Evolutionary conservation across 2,797 vertebrate species (phyloP), one percentile per base, ranked within the genome.

Genomic region (Myiothlypis chrysogaster): DNA sequence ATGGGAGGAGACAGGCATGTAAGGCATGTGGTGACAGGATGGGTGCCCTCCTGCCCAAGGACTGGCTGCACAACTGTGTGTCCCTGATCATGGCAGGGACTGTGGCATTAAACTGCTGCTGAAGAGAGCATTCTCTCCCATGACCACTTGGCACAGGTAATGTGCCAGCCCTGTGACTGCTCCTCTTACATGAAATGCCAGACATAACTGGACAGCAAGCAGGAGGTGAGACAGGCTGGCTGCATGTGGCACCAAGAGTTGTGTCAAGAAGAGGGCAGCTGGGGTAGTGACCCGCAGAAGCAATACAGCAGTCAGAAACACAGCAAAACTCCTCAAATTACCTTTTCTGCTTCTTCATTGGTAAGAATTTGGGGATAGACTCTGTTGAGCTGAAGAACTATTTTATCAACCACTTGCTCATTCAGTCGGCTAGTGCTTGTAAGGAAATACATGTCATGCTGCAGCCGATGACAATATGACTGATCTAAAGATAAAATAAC

Each of bases 331-430:
- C 12, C 39, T 34, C 61, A 37, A 61, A 77, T 96, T 97, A 99
- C 99, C 98, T 97, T 99, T 95, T 99, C 98, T 18, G 99, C 99
- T 96, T 99, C 99, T 94, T 98, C 98, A 97, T 99, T 98, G n/a
- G 98, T 98, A 82, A 99, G 99, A 94, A 99, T 98, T 97, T 99
- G 99, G 14, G 99, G 99, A 96, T 99, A 98, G 97, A 99, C 99
- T 91, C 99, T 98, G 97, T 99, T 99, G 59, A 99, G 98, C 97
- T 99, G 99, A 77, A 99, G 98, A 89, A 99, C 98, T 69, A 99
- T 97, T 98, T 98, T 99, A 96, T 99, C 99, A 69, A 99, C 98
- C 87, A 98, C 97, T 69, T 99, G 99, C 15, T 99, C 99, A 61
- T 98, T 99, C 96, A 99, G 95, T 63, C 98, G 97, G 43, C 96